These are phyloP conservation scores for Odocoileus virginianus DNA, from an alignment of 2,113 vertebrate species.

Conservation along the genomic window DNA sequence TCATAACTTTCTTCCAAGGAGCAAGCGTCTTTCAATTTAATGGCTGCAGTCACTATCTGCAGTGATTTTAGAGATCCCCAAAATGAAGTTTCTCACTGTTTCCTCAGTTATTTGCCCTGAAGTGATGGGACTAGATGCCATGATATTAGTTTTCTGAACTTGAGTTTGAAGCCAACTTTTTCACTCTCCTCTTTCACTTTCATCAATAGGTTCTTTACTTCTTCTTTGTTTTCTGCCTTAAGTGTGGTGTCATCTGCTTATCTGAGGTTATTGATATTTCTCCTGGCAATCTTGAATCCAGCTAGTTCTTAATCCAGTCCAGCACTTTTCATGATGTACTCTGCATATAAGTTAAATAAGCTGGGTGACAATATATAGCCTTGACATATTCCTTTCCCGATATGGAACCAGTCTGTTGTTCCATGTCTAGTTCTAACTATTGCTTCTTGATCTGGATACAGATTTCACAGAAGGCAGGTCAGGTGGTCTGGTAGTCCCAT, in stretches of 20 bases:
- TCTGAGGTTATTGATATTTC: neutral
- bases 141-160: neutral
- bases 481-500: neutral
- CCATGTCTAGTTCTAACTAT: neutral
- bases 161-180: neutral
- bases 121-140: neutral
- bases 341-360: neutral
- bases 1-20: neutral
- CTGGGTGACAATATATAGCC: neutral
- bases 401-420: neutral
- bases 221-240: neutral
- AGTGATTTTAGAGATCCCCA: neutral
- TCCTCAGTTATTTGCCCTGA: neutral
- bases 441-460: neutral
- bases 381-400: neutral
- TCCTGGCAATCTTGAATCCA: accelerated
- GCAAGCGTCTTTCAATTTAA: neutral
- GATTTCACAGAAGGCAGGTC: neutral
- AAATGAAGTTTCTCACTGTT: neutral
- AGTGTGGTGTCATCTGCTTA: neutral
- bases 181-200: neutral
- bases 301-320: neutral
- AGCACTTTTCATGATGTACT: neutral
- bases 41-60: neutral
- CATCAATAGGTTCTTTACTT: neutral